Conservation (phyloP, 2,888 invertebrate genomes). For the Meiosimyza platycephala region DNA sequence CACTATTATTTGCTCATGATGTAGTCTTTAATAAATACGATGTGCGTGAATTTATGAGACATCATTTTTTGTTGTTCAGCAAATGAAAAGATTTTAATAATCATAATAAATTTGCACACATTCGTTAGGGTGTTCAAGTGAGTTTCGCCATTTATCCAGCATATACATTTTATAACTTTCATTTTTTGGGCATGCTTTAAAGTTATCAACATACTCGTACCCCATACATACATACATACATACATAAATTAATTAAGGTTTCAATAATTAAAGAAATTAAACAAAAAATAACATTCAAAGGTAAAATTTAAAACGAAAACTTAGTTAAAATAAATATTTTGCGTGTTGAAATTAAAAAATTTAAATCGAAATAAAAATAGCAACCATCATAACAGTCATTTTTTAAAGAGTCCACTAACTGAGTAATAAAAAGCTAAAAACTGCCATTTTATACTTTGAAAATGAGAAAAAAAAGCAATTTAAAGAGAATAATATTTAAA, state of each 20-base stretch:
- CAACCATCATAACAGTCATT: background rate
- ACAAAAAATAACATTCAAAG: background rate
- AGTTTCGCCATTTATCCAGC: too few relatives aligned
- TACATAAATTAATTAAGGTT: constrained; percentile 30
- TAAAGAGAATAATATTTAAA: background rate
- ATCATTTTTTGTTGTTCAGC: too few relatives aligned
- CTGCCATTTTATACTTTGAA: constrained; percentile 46
- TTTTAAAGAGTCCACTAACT: constrained; percentile 20
- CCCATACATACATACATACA: background rate
- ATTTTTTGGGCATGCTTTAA: too few relatives aligned
- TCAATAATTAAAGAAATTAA: constrained; percentile 13
- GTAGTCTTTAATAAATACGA: too few relatives aligned
- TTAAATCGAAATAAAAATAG: constrained; percentile 10
- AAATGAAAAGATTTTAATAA: too few relatives aligned
- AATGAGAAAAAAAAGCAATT: constrained; percentile 19
- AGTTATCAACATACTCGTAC: too few relatives aligned
- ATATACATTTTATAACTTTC: too few relatives aligned
- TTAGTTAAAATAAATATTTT: constrained; percentile 38
- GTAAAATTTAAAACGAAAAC: constrained; percentile 29
- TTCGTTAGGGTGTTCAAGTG: too few relatives aligned
- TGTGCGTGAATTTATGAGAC: too few relatives aligned
- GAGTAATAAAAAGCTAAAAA: constrained; percentile 43
- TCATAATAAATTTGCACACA: too few relatives aligned
- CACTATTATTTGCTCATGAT: background rate
- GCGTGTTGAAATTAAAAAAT: constrained; percentile 21